Conservation (phyloP, 92 coral and sea anemone species). For the Isaurus tuberculatus region DNA sequence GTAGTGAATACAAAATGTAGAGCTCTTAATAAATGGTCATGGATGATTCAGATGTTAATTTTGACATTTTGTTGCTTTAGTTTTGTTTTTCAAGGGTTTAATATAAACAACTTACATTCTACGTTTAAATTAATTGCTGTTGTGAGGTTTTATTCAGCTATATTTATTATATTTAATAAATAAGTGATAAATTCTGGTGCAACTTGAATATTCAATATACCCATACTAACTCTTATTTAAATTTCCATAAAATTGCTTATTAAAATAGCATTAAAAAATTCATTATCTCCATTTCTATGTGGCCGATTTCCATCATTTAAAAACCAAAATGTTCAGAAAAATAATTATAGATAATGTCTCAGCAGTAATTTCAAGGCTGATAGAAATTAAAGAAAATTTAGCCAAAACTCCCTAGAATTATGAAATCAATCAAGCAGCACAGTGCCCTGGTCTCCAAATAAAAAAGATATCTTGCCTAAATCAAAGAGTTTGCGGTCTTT, state of each 20-base stretch:
- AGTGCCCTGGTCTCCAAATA: too few relatives aligned
- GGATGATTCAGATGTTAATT: background rate
- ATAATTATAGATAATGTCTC: slow-evolving; percentile 8
- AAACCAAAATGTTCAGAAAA: slow-evolving; percentile 36
- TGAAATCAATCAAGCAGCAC: too few relatives aligned
- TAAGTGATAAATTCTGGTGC: slow-evolving; percentile 22
- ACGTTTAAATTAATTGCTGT: background rate
- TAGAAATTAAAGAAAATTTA: background rate
- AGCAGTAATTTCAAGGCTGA: slow-evolving; percentile 28
- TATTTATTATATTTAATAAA: background rate
- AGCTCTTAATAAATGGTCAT: background rate
- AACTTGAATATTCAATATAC: slow-evolving; percentile 3
- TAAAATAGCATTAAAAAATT: slow-evolving; percentile 16
- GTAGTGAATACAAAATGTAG: too few relatives aligned
- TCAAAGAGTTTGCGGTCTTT: too few relatives aligned
- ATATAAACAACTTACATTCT: background rate
- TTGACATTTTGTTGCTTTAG: slow-evolving; percentile 1
- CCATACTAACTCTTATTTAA: slow-evolving; percentile 23
- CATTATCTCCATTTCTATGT: slow-evolving; percentile 30
- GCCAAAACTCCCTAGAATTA: too few relatives aligned
- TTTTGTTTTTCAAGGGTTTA: slow-evolving; percentile 1
- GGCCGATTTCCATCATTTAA: slow-evolving; percentile 43
- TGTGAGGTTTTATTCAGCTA: slow-evolving; percentile 1
- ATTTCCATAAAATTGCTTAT: slow-evolving; percentile 20
- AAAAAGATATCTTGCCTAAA: too few relatives aligned